Percentiles rank a stretch among this genome's conserved stretches.
Evolutionary conservation across 2,113 vertebrate genomes (phyloP).

Genomic region (Lepus americanus): DNA sequence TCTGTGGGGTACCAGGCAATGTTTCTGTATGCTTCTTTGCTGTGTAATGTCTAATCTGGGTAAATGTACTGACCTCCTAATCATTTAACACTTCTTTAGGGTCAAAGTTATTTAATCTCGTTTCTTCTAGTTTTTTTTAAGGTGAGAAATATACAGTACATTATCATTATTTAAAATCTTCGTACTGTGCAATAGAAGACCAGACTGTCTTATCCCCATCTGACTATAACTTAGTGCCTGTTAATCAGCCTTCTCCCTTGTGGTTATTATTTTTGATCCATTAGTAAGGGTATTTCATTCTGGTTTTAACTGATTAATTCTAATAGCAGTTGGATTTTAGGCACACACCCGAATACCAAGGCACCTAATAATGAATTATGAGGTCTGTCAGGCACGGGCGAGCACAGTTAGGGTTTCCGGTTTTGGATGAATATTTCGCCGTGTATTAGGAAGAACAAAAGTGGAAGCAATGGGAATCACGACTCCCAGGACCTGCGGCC

Average conservation of each 20-base stretch:
- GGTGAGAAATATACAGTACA: no score
- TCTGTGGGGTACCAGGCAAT: no score
- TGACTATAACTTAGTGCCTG: no score
- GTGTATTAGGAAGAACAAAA: neutral
- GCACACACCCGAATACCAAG: neutral
- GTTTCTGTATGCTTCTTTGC: no score
- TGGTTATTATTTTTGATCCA: constrained; percentile 54
- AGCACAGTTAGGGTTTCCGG: neutral
- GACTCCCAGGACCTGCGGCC: neutral
- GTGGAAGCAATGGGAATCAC: neutral
- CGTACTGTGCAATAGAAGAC: no score
- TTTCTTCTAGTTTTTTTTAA: no score
- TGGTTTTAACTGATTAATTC: neutral
- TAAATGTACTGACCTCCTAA: no score
- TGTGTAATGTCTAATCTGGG: no score
- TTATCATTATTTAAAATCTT: no score
- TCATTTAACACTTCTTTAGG: no score
- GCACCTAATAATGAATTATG: neutral
- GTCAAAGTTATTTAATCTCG: no score
- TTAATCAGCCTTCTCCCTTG: neutral
- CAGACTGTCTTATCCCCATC: no score
- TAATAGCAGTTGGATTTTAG: constrained; percentile 57
- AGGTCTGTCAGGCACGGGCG: neutral
- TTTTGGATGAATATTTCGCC: neutral
- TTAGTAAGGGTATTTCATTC: neutral